phyloP scores from a whole-genome alignment of 2,113 vertebrate genomes.

The Carassius auratus region DNA sequence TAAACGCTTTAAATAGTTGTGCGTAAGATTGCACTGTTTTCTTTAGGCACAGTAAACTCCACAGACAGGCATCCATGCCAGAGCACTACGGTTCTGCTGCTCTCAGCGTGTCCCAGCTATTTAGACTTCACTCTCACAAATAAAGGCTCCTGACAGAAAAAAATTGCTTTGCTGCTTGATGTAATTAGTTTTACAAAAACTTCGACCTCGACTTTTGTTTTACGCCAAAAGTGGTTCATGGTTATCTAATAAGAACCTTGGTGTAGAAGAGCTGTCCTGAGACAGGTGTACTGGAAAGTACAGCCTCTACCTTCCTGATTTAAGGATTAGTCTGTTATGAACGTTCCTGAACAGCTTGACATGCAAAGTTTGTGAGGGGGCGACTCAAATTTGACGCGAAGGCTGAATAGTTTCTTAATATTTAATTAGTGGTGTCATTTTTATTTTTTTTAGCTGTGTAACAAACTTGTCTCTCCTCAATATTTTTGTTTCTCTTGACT shows the following conservation, averaged over 20 bases:
- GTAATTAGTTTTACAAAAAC: not conserved
- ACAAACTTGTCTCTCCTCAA: not conserved
- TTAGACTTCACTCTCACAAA: not conserved
- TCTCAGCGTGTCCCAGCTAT: not conserved
- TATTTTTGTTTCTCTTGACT: not conserved
- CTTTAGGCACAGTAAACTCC: not conserved
- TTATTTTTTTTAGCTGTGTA: not conserved
- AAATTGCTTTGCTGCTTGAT: not conserved
- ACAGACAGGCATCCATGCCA: not conserved
- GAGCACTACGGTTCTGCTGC: not conserved
- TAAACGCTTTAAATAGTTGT: not conserved
- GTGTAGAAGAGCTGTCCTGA: not conserved
- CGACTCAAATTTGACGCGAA: not conserved
- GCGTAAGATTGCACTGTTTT: not conserved
- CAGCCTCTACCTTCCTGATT: not conserved
- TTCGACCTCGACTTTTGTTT: no score
- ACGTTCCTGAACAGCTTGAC: not conserved
- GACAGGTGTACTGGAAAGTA: constrained; percentile 14
- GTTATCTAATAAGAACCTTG: not conserved
- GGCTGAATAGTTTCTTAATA: not conserved
- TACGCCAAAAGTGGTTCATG: not conserved
- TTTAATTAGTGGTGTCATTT: not conserved
- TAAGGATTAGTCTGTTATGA: not conserved
- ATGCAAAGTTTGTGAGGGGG: not conserved
- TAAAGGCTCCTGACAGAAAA: not conserved